These are phyloP conservation scores for Acanthosepion pharaonis DNA, from an alignment of 2,888 invertebrate species.

Conservation along the genomic window DNA sequence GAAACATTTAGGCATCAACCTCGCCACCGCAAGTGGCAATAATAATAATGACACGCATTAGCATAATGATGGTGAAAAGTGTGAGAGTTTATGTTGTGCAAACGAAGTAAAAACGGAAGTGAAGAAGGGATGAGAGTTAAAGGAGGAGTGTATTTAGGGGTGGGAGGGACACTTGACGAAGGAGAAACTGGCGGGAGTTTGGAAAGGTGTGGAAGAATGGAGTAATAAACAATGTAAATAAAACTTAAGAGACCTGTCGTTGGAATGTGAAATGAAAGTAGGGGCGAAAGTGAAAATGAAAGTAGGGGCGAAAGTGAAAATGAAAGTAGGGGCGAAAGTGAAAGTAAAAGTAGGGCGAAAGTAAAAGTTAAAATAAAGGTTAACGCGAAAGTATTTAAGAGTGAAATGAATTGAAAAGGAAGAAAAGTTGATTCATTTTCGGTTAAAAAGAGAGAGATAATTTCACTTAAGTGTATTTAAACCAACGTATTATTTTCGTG, in stretches of 20 bases:
- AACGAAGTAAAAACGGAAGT: background rate
- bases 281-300: background rate
- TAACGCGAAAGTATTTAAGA: background rate
- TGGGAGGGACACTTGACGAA: background rate
- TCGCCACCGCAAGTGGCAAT: slow-evolving; percentile 21
- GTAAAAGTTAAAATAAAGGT: background rate
- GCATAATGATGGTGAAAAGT: background rate
- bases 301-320: background rate
- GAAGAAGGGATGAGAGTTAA: background rate
- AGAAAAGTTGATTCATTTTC: too few species aligned
- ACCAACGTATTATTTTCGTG: too few species aligned
- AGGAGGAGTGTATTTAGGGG: background rate
- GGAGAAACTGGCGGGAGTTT: background rate
- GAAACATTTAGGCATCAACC: background rate
- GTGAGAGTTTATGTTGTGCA: slow-evolving; percentile 33
- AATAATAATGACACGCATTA: slow-evolving; percentile 9
- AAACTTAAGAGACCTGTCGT: slow-evolving; percentile 10
- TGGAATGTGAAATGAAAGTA: background rate
- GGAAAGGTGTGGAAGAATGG: background rate
- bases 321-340: background rate
- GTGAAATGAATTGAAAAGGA: too few species aligned
- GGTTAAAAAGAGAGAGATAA: too few species aligned
- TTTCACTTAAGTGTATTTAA: too few species aligned
- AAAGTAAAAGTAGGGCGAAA: background rate
- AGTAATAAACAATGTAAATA: slow-evolving; percentile 33